Evolutionary conservation across 2,113 vertebrate genomes (phyloP).

Genomic region (Cairina moschata): DNA sequence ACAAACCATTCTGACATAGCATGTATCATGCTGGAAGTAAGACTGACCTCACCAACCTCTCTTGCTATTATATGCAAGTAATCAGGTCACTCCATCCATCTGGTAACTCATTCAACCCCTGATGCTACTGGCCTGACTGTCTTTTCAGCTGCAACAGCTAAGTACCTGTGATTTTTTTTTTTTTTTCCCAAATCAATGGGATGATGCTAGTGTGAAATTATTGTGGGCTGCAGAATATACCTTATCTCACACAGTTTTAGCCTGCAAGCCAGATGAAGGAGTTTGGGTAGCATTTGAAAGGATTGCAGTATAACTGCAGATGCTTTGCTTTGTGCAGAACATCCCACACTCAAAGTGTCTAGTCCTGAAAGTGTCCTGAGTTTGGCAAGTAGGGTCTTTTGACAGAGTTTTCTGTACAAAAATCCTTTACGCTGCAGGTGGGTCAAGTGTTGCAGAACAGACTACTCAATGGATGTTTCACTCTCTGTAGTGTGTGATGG

Average conservation of each 20-base stretch:
- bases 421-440: not conserved
- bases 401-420: not conserved
- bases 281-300: not conserved
- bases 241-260: not conserved
- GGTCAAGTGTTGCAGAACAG: not conserved
- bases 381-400: not conserved
- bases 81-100: constrained; percentile 18
- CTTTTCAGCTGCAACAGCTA: not conserved
- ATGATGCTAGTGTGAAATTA: not conserved
- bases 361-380: not conserved
- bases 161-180: not conserved
- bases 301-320: not conserved
- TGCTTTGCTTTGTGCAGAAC: not conserved
- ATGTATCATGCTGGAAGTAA: constrained; percentile 40
- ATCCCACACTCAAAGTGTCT: not conserved
- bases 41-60: constrained; percentile 41
- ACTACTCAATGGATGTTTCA: not conserved
- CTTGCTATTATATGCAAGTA: constrained; percentile 9
- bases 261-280: not conserved
- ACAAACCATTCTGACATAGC: constrained; percentile 53
- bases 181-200: not conserved
- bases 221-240: not conserved
- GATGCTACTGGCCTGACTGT: not conserved
- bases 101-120: not conserved
- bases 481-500: not conserved